Percentiles rank a stretch among this genome's conserved stretches.
phyloP scores from a whole-genome alignment of 1,140 invertebrate species.

The Drosophila biarmipes region DNA sequence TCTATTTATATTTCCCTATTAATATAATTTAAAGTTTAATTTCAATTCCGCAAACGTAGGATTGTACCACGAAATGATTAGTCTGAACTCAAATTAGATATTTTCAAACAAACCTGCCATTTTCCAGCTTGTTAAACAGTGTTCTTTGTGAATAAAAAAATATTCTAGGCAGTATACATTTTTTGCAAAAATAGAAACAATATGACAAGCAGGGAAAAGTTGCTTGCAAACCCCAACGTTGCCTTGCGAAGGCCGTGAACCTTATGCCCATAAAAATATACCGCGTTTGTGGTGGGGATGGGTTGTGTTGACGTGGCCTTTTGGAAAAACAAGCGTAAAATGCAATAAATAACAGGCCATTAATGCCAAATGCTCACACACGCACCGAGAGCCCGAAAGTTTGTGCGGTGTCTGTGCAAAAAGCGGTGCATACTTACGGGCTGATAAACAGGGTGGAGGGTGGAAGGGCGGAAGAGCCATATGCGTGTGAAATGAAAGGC shows the following conservation, averaged over 20 bases:
- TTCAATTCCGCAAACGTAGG: too few relatives aligned
- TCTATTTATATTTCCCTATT: too few relatives aligned
- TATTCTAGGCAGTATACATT: background rate
- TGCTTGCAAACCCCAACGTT: slow-evolving; percentile 22
- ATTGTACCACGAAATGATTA: too few relatives aligned
- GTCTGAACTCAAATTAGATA: too few relatives aligned
- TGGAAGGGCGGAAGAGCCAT: background rate
- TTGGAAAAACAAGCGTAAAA: slow-evolving; percentile 53
- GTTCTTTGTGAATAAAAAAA: too few relatives aligned
- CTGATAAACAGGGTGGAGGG: background rate
- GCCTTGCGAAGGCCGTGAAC: slow-evolving; percentile 38
- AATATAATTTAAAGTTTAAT: too few relatives aligned
- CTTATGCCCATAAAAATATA: slow-evolving; percentile 16
- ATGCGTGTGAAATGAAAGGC: slow-evolving; percentile 70
- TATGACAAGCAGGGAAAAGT: slow-evolving; percentile 45
- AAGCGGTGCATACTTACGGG: slow-evolving; percentile 48
- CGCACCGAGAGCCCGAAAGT: slow-evolving; percentile 37
- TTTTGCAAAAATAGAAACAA: slow-evolving; percentile 58
- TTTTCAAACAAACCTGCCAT: too few relatives aligned
- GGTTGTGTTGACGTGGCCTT: slow-evolving; percentile 66
- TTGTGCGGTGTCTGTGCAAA: slow-evolving; percentile 16
- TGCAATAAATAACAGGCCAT: slow-evolving; percentile 78
- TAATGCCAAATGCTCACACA: slow-evolving; percentile 70
- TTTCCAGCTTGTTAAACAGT: too few relatives aligned
- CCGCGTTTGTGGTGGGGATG: background rate